Evolutionary conservation across 2,113 vertebrate genomes (phyloP), one percentile per base, ranked within the genome.

Genomic region (Oncorhynchus nerka): DNA sequence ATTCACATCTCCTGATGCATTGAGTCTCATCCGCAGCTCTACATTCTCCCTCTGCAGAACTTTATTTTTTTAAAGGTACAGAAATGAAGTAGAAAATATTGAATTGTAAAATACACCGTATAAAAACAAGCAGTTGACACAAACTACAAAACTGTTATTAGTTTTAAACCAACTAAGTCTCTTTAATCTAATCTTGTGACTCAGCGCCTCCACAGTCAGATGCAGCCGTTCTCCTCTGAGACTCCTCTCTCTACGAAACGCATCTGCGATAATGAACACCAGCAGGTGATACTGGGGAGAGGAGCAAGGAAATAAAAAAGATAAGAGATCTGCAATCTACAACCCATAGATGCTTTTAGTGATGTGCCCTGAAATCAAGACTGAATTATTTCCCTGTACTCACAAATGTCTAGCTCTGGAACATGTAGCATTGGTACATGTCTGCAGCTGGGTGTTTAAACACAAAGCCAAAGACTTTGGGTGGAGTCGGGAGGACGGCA

Each of bases 401-500:
- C 85, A 94, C 93, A 90, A 92, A 92, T 68, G 68, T 92, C 32
- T 74, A 83, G 82, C 90, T 93, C 78, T 93, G 89, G 77, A 94
- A 91, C 79, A 94, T 71, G 61, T 94, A 94, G 61, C 93, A 94
- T 87, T 93, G 87, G 82, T 85, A 81, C 3, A 28, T 83, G 78
- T 94, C 85, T 0, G 83, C 73, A 0, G 90, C 91, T 2, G 90
- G 92, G 79, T 93, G 89, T 75, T 78, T 86, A 22, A 89, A 89
- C 59, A 94, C 85, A 24, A 93, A 94, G 45, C 93, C 93, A 5
- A 94, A 92, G 11, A 90, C 76, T 89, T 90, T 90, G 71, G 90
- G 75, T 15, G 84, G 81, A 28, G 83, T 80, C 1, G 89, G 90
- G 45, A 91, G 79, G n/a, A 94, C 76, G 4, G 87, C 92, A 20